phyloP scores from a whole-genome alignment of 2,113 vertebrate genomes.

The Syngnathus typhle region DNA sequence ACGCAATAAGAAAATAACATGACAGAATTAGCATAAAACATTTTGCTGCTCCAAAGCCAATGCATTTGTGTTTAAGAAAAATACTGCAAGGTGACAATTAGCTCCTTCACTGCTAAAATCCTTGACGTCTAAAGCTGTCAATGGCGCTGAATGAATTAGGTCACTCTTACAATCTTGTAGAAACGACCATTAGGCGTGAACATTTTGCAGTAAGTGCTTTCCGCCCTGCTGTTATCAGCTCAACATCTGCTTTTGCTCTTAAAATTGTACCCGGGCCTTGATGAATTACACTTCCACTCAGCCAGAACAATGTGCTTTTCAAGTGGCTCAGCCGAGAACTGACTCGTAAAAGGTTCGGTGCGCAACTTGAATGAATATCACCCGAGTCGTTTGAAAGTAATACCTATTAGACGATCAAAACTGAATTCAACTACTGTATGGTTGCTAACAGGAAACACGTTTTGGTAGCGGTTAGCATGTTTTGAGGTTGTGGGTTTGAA shows the following conservation, averaged over 20 bases:
- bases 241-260: background rate
- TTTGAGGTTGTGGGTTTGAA: too few relatives aligned
- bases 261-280: background rate
- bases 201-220: constrained; percentile 6
- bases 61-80: background rate
- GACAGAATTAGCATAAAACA: constrained; percentile 49
- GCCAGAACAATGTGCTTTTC: background rate
- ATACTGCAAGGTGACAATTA: background rate
- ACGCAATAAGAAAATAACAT: constrained; percentile 23
- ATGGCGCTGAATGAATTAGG: background rate
- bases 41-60: constrained; percentile 42
- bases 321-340: background rate
- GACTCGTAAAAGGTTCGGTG: background rate
- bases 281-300: background rate
- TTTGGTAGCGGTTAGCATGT: too few relatives aligned
- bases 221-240: background rate
- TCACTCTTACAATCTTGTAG: background rate
- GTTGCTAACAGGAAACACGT: too few relatives aligned
- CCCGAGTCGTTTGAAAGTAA: background rate
- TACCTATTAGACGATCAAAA: background rate
- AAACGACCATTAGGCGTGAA: background rate
- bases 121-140: too few relatives aligned
- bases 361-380: background rate
- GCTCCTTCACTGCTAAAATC: too few relatives aligned
- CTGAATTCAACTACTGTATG: background rate